phyloP scores from a whole-genome alignment of 2,113 vertebrate genomes.

The Notothenia coriiceps region DNA sequence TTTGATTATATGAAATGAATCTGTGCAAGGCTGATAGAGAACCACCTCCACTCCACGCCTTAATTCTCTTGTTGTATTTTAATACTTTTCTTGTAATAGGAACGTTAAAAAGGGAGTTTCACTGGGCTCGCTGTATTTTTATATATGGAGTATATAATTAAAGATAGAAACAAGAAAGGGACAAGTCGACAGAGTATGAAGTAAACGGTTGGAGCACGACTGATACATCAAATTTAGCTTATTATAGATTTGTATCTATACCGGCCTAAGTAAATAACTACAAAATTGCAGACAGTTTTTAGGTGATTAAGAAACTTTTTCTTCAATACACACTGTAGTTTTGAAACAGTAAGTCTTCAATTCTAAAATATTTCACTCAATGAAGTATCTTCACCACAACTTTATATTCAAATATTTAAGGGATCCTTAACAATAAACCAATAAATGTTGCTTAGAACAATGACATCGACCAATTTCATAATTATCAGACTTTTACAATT shows the following conservation, averaged over 20 bases:
- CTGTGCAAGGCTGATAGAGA: constrained; percentile 3
- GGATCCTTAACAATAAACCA: no score
- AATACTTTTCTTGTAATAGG: constrained; percentile 32
- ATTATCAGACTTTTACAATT: not conserved
- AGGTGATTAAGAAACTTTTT: not conserved
- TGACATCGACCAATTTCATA: no score
- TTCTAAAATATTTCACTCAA: not conserved
- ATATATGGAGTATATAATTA: constrained; percentile 47
- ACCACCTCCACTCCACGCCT: constrained; percentile 47
- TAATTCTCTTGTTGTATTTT: constrained; percentile 51
- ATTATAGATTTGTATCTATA: not conserved
- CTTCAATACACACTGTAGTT: not conserved
- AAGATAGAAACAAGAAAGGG: not conserved
- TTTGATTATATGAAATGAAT: constrained; percentile 30
- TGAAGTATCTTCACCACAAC: not conserved
- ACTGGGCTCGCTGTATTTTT: constrained; percentile 62
- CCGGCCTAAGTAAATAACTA: not conserved
- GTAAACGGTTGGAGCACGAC: not conserved
- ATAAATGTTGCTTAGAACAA: no score
- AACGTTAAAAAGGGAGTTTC: constrained; percentile 37
- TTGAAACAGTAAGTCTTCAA: not conserved
- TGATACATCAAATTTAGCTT: not conserved
- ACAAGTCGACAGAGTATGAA: not conserved
- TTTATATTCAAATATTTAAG: not conserved
- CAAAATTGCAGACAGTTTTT: not conserved